Percentiles rank a stretch among this genome's conserved stretches.
These are phyloP conservation scores for Megaceryle alcyon DNA, from an alignment of 2,797 vertebrate species.

Conservation along the genomic window DNA sequence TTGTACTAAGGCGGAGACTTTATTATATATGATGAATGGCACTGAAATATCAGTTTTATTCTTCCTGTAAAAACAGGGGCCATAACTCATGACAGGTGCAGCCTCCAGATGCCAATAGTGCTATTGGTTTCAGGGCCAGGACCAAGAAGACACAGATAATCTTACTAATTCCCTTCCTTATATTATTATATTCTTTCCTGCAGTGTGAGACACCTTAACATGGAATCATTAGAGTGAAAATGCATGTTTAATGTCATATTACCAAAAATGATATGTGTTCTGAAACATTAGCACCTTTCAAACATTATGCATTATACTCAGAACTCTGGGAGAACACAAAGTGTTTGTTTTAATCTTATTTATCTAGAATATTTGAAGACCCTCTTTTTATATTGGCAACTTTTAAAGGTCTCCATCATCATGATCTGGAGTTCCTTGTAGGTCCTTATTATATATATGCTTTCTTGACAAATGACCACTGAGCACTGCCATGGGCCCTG, in stretches of 20 bases:
- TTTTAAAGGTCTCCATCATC: background rate
- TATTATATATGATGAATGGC: slow-evolving; percentile 40
- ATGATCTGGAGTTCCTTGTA: background rate
- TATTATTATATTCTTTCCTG: background rate
- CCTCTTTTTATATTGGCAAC: background rate
- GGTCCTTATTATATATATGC: background rate
- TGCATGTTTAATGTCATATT: background rate
- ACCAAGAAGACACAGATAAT: background rate
- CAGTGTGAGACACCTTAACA: background rate
- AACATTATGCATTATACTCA: background rate
- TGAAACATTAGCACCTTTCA: background rate
- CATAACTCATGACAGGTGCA: slow-evolving; percentile 47
- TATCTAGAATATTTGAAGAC: background rate
- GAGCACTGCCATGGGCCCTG: background rate
- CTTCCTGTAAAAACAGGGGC: slow-evolving; percentile 31
- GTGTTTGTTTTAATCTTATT: background rate
- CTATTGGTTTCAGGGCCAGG: slow-evolving; percentile 34
- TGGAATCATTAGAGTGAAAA: background rate
- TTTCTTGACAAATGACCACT: background rate
- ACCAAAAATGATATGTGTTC: background rate
- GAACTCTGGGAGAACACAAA: background rate
- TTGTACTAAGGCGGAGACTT: slow-evolving; percentile 19
- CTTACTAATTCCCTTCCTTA: slow-evolving; percentile 26
- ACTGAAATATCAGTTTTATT: slow-evolving; percentile 35
- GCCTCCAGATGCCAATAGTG: slow-evolving; percentile 38